Evolutionary conservation across 2,113 vertebrate genomes (phyloP).

Genomic region (Pelecanus crispus): DNA sequence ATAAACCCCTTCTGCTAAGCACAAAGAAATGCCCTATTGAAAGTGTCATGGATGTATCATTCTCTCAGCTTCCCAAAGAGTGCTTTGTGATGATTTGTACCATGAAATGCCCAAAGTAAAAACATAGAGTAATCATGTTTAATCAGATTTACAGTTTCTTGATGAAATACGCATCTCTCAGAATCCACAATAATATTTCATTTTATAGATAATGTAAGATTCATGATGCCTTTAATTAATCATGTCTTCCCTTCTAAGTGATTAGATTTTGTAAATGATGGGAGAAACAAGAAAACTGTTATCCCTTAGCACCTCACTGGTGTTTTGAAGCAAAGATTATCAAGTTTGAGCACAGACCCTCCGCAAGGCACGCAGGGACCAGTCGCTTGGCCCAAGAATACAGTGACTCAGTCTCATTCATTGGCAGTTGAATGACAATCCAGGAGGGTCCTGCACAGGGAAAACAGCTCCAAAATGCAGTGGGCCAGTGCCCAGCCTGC

Average conservation of each 20-base stretch:
- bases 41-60: accelerated
- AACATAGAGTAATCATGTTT: not conserved
- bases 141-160: not conserved
- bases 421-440: not conserved
- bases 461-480: not conserved
- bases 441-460: not conserved
- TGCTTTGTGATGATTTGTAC: not conserved
- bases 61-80: not conserved
- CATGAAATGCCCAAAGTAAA: not conserved
- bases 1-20: not conserved
- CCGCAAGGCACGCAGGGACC: not conserved
- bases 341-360: not conserved
- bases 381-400: accelerated
- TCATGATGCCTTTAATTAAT: not conserved
- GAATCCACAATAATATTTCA: not conserved
- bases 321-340: not conserved
- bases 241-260: not conserved
- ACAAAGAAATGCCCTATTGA: not conserved
- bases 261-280: not conserved
- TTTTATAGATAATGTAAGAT: not conserved
- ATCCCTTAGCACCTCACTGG: not conserved
- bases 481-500: accelerated
- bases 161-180: not conserved
- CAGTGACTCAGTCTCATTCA: not conserved
- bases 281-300: not conserved